phyloP scores from a whole-genome alignment of 2,888 invertebrate genomes.

The Acronicta psi region DNA sequence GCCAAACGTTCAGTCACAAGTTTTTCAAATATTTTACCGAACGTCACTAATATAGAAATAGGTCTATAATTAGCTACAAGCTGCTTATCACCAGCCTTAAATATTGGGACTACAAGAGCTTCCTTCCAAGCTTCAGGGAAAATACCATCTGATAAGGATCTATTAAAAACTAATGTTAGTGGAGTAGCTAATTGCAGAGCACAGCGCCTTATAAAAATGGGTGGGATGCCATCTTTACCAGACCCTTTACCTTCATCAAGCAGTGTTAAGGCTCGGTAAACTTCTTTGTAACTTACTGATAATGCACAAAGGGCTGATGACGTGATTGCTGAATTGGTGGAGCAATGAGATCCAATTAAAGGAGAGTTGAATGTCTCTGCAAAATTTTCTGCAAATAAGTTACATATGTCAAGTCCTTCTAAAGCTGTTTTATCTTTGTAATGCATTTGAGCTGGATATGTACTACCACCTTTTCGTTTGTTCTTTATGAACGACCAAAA shows the following conservation, averaged over 20 bases:
- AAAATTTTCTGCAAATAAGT: too few relatives aligned
- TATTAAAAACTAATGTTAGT: not conserved
- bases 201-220: not conserved
- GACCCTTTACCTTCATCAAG: not conserved
- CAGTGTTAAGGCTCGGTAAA: not conserved
- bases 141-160: not conserved
- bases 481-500: too few relatives aligned
- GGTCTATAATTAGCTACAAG: not conserved
- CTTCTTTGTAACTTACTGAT: too few relatives aligned
- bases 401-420: too few relatives aligned
- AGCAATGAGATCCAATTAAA: too few relatives aligned
- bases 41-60: not conserved
- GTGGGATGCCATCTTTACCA: not conserved
- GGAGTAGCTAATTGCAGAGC: not conserved
- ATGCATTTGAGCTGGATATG: too few relatives aligned
- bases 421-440: too few relatives aligned
- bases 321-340: too few relatives aligned
- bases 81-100: not conserved
- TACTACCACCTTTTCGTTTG: too few relatives aligned
- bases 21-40: not conserved
- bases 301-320: too few relatives aligned
- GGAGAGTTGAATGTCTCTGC: too few relatives aligned
- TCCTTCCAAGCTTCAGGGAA: not conserved
- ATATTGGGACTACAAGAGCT: not conserved
- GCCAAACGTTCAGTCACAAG: too few relatives aligned